A percentile compares a stretch with the other conserved stretches of the same genome.
Evolutionary conservation across 1,140 invertebrate species (phyloP).

Genomic region (Leptinotarsa texana): DNA sequence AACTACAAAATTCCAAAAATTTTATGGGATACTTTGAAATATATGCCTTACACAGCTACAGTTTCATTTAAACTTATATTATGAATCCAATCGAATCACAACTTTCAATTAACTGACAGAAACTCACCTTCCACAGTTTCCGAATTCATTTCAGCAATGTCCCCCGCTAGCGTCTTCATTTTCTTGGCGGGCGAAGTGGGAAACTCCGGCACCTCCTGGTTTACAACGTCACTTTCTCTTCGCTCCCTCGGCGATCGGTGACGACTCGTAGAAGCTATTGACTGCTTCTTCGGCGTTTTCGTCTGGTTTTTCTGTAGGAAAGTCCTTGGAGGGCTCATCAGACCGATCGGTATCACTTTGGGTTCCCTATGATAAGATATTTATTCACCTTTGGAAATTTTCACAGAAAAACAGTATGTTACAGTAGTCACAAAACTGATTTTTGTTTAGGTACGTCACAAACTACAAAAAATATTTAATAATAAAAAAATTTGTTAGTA

Average conservation of each 20-base stretch:
- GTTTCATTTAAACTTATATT: not conserved
- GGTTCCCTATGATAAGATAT: constrained; percentile 21
- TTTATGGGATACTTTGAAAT: too few relatives aligned
- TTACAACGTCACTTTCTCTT: constrained; percentile 41
- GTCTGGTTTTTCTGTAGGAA: constrained; percentile 19
- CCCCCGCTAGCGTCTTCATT: constrained; percentile 29
- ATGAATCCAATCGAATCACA: too few relatives aligned
- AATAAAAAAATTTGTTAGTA: too few relatives aligned
- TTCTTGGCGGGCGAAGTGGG: constrained; percentile 38
- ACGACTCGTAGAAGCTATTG: constrained; percentile 33
- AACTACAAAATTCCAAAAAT: too few relatives aligned
- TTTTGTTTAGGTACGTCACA: too few relatives aligned
- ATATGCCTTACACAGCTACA: too few relatives aligned
- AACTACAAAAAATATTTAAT: too few relatives aligned
- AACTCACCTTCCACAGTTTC: constrained; percentile 40
- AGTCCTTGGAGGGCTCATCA: constrained; percentile 39
- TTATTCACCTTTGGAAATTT: too few relatives aligned
- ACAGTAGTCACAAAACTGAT: too few relatives aligned
- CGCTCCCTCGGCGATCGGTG: constrained; percentile 31
- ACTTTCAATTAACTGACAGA: constrained; percentile 5
- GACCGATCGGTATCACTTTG: constrained; percentile 31
- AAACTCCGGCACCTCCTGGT: constrained; percentile 29
- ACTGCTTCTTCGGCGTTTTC: constrained; percentile 38
- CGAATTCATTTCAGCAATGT: constrained; percentile 13
- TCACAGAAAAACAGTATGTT: too few relatives aligned